phyloP scores from a whole-genome alignment of 1,140 invertebrate genomes.

The Papilio xuthus region DNA sequence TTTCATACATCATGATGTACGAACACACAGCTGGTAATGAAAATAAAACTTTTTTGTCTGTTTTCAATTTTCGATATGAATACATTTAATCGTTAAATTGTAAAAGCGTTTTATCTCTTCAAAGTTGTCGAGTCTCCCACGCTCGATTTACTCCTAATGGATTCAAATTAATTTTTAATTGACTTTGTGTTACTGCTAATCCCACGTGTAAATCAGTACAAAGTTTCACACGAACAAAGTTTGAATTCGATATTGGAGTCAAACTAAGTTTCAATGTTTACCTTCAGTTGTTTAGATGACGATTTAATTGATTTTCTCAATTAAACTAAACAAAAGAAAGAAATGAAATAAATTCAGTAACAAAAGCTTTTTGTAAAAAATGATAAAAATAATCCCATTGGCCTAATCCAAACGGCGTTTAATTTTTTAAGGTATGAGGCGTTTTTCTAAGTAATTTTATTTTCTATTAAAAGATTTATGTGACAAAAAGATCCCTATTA shows the following conservation, averaged over 20 bases:
- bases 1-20: no score
- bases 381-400: background rate
- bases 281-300: background rate
- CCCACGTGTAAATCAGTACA: constrained; percentile 32
- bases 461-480: background rate
- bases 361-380: background rate
- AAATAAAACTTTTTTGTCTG: no score
- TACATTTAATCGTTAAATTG: constrained; percentile 8
- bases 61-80: background rate
- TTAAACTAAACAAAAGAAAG: no score
- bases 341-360: no score
- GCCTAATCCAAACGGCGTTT: background rate
- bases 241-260: constrained; percentile 5
- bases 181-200: constrained; percentile 39
- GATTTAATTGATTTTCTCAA: background rate
- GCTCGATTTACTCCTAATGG: constrained; percentile 37
- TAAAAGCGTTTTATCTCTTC: constrained; percentile 24
- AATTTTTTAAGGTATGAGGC: background rate
- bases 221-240: constrained; percentile 31
- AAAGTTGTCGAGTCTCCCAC: constrained; percentile 27
- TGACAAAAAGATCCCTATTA: background rate
- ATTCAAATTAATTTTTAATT: constrained; percentile 39
- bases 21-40: no score
- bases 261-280: background rate
- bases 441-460: background rate